These are phyloP conservation scores for Heteronetta atricapilla DNA, from an alignment of 2,113 vertebrate species.

Conservation along the genomic window DNA sequence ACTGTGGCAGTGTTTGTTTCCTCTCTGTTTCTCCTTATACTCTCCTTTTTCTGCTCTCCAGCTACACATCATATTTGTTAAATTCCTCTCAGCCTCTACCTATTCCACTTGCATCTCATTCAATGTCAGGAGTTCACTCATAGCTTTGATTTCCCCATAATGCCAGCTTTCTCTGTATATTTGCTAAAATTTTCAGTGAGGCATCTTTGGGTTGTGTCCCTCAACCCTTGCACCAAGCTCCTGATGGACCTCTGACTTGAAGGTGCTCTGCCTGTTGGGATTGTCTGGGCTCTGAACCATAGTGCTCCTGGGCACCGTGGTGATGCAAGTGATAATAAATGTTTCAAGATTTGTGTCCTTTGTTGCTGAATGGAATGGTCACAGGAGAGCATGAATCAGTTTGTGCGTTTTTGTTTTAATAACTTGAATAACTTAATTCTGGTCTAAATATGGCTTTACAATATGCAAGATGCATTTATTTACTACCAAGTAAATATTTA, in stretches of 20 bases:
- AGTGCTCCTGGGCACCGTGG: not conserved
- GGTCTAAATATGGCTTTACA: not conserved
- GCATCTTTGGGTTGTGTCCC: not conserved
- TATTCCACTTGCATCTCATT: not conserved
- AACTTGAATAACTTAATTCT: not conserved
- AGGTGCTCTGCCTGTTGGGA: not conserved
- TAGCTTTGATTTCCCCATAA: rapidly evolving
- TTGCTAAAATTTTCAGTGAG: not conserved
- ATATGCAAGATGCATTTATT: not conserved
- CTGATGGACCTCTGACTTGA: not conserved
- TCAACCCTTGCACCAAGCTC: not conserved
- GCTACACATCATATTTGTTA: rapidly evolving
- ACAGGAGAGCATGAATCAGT: not conserved
- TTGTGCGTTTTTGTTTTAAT: not conserved
- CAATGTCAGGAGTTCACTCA: not conserved
- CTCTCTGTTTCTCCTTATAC: not conserved
- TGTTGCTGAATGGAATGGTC: not conserved
- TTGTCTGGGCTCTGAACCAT: not conserved
- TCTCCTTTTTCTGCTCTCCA: not conserved
- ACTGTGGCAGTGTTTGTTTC: rapidly evolving
- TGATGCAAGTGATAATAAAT: not conserved
- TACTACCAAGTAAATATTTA: not conserved
- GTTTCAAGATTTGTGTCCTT: not conserved
- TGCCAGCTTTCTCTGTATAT: not conserved
- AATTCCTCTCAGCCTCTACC: not conserved